phyloP scores from a whole-genome alignment of 2,113 vertebrate species.

The Plecturocebus donacophilus region DNA sequence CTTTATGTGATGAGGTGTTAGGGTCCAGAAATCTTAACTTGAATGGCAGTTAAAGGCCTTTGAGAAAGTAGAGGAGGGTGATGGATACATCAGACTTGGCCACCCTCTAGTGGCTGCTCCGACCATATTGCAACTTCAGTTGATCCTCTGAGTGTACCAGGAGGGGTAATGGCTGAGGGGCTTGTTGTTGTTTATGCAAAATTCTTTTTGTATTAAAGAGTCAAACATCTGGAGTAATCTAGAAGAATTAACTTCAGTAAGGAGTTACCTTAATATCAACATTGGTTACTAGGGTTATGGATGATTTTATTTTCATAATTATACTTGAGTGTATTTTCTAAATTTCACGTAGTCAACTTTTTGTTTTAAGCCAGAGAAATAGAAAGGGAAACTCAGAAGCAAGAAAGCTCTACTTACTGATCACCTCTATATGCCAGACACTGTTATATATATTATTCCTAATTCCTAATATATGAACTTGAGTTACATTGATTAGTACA shows the following conservation, averaged over 20 bases:
- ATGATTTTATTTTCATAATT: conserved; percentile 52
- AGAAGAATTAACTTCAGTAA: neutral
- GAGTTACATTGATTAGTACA: neutral
- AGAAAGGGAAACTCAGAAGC: neutral
- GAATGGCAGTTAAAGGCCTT: conserved; percentile 12
- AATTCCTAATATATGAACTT: conserved; percentile 32
- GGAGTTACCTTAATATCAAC: neutral
- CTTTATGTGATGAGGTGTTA: conserved; percentile 33
- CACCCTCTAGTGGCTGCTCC: conserved; percentile 68
- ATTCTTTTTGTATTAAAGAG: neutral
- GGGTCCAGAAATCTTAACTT: conserved; percentile 4
- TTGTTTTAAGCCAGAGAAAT: neutral
- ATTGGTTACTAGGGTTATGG: neutral
- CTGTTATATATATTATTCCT: neutral
- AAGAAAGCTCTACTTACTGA: neutral
- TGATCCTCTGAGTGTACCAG: neutral
- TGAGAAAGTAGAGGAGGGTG: neutral
- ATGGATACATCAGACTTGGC: conserved; percentile 53
- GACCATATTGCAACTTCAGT: neutral
- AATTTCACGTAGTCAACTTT: conserved; percentile 24
- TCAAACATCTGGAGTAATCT: neutral
- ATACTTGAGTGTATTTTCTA: neutral
- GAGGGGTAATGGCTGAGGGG: neutral
- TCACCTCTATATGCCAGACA: neutral
- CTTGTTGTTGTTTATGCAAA: neutral